Base-by-base conservation (phyloP, 2,888 invertebrate species). In the Drosophila neoperkinsi region DNA sequence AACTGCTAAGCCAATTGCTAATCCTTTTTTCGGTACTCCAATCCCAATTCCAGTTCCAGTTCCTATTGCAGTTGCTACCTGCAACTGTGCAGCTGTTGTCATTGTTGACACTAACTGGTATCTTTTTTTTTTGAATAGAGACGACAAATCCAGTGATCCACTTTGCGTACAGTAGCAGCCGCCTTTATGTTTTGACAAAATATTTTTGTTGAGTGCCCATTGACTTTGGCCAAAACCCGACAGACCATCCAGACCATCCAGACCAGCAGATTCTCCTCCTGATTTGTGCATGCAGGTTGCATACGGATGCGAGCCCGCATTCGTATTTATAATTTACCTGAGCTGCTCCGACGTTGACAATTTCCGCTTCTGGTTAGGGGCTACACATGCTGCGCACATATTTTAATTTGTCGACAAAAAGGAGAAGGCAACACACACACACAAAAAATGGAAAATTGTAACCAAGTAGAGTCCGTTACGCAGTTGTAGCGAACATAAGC, bases 131-230 rank as follows among this genome's bases (percentile, higher is more conserved):
- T 49, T 31, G 60, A 43, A 25, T 21, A 28, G 49, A 50, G 11
- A 41, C 28, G 59, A 74, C 82, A 88, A 85, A 85, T 85, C 79
- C 79, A 83, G 75, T 85, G 84, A 85, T 85, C 84, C 84, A 88
- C 88, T 88, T 85, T 85, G 86, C 82, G 84, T 83, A 85, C 86
- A 83, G 88, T 74, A 77, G 84, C 83, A 72, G 82, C 74, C 74
- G 84, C 86, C 84, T 79, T 79, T 79, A 77, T 85, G 88, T 85
- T 85, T 88, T 85, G 82, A 77, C 84, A 85, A 88, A 85, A 85
- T 88, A 88, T 85, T 85, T 85, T 88, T 88, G 86, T 77, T 79
- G 88, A 85, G 84, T 85, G 84, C 84, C 79, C 84, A 88, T 88
- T 85, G 84, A 88, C 84, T 85, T 81, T 79, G 79, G 65, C 66